Base-by-base conservation (phyloP, 2,888 invertebrate species). In the Leuctra nigra region DNA sequence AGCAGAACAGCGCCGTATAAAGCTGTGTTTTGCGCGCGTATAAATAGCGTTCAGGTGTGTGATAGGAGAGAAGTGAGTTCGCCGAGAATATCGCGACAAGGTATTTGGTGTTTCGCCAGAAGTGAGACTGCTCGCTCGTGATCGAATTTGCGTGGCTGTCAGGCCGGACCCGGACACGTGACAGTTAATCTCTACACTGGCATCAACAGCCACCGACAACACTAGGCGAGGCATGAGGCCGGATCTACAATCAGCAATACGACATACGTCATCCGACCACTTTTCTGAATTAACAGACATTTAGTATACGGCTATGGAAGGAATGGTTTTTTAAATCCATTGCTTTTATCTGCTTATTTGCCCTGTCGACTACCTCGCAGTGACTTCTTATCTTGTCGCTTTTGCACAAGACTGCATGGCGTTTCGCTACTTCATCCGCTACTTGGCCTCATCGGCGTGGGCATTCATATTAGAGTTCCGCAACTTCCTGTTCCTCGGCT, bases 231-330 rank as follows among this genome's bases (percentile, higher is more conserved):
- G 84, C 79, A 86, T 86, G 86, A 83, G 85, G 80, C 81, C 82
- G 78, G 81, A 84, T 73, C 75, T 83, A 72, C 75, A 81, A 70
- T 80, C 84, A 68, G 84, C 84, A 68, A 87, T 87, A 74, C 77
- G 86, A 69, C 85, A 87, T 75, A 87, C 87, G 62, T 85, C 85
- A 63, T 86, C 86, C 64, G 85, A 86, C 66, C 87, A 87, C 70
- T 87, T 84, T 71, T 83, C 85, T 78, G 86, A 86, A 54, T 25
- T 48, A 23, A 22, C 53, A 39, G 46, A 39, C 22, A 59, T 59
- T 50, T 59, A 59, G 59, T 56, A 59, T 38, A 53, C 20, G 56
- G 56, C 53, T 29, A 53, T 25, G 41, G 20, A 38, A 18, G 54
- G 29, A 48, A 50, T 53, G 54, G 24, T 25, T 48, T 53, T 18